Evolutionary conservation across 2,113 vertebrate species (phyloP), one percentile per base, ranked within the genome.

Genomic region (Calidris pugnax): DNA sequence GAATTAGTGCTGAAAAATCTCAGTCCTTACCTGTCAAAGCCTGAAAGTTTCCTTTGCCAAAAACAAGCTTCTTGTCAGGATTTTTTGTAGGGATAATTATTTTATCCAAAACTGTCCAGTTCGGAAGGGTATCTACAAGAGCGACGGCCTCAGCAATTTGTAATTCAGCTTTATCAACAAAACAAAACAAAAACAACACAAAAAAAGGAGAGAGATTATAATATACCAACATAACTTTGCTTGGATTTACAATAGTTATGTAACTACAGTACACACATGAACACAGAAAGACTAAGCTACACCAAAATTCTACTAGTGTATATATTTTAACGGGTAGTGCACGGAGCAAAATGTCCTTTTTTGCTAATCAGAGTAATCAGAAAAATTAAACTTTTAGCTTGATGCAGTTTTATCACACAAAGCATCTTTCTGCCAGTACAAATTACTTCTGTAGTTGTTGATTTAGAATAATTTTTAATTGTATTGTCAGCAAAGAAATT

Each of bases 21-120:
- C 45, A 77, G n/a, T 75, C 59, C 95, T 94, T 96, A 99, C 99
- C 99, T 96, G 99, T 99, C 12, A 99, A 98, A 28, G 55, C 37
- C 87, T 98, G 97, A 67, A 99, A 98, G 97, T 98, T 99, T 37
- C 99, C 99, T 93, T 98, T 99, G 56, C 99, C 98, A 57, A 99
- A 99, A 75, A 99, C 83, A 71, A 94, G 93, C 97, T 98, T 99
- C 93, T 98, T 98, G 81, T 98, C 98, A 3, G 98, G 99, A 14
- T 98, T 98, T 95, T 98, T 99, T 68, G 98, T 99, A 92, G 99
- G 98, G 67, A 99, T 75, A 93, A 99, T 98, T 91, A 98, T 56
- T 75, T 98, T 98, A 64, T 98, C 98, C 92, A 99, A 92, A 59
- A 99, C 98, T 0, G 79, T 98, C 99, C 99, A 99, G 93, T 98